Evolutionary conservation across 2,113 vertebrate genomes (phyloP).

Genomic region (Xenotilapia leptura): DNA sequence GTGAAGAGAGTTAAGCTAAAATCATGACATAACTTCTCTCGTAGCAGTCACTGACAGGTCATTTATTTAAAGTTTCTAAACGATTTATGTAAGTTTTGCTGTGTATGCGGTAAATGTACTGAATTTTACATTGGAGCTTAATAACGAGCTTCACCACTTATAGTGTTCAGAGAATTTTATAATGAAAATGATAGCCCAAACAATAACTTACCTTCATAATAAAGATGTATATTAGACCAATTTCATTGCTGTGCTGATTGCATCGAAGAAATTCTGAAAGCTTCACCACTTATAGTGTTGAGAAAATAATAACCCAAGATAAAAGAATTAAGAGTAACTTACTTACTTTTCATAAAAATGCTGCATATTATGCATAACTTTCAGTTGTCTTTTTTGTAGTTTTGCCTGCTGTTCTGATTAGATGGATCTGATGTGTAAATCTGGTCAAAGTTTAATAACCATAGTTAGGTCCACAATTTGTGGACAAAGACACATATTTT

Average conservation of each 20-base stretch:
- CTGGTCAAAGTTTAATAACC: neutral
- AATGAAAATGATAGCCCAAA: neutral
- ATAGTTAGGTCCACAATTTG: neutral
- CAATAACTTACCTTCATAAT: neutral
- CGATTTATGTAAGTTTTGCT: neutral
- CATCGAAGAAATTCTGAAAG: neutral
- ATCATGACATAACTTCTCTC: neutral
- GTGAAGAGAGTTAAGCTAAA: conserved; percentile 21
- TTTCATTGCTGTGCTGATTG: neutral
- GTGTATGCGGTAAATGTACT: neutral
- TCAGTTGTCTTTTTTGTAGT: neutral
- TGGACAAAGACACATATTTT: neutral
- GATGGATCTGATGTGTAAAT: neutral
- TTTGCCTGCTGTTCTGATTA: neutral
- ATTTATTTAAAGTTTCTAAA: neutral
- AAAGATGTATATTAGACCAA: neutral
- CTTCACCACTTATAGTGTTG: neutral
- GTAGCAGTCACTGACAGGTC: neutral
- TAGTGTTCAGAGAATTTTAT: neutral
- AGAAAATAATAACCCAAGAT: neutral
- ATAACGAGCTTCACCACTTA: neutral
- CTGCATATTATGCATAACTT: neutral
- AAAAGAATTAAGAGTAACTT: neutral
- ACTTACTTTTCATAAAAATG: neutral
- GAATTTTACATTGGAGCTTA: neutral